Percentiles rank a stretch among this genome's conserved stretches.
phyloP scores from a whole-genome alignment of 2,113 vertebrate genomes.

The Pangasianodon hypophthalmus region DNA sequence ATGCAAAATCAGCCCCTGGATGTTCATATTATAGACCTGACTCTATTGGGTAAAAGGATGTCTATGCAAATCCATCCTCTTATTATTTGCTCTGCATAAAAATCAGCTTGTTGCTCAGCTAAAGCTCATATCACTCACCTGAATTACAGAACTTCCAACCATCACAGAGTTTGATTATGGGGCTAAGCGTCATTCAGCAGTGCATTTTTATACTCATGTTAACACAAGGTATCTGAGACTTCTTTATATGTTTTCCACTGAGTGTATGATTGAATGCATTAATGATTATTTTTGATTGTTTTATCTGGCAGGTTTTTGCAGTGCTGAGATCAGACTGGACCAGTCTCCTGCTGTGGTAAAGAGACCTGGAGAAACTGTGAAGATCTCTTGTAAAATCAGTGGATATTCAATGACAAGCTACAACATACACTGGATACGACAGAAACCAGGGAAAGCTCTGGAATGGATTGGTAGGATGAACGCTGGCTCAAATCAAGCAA shows the following conservation, averaged over 20 bases:
- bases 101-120: not conserved
- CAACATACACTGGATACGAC: not conserved
- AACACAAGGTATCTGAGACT: not conserved
- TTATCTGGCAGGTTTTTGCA: not conserved
- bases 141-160: not conserved
- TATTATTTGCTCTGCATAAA: no score
- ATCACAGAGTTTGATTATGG: not conserved
- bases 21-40: no score
- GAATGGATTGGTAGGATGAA: constrained; percentile 47
- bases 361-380: constrained; percentile 17
- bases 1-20: no score
- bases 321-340: not conserved
- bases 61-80: no score
- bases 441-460: constrained; percentile 2
- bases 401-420: no score
- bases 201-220: not conserved
- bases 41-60: no score
- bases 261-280: not conserved
- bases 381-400: constrained; percentile 29
- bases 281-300: not conserved
- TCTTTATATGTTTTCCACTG: not conserved
- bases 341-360: constrained; percentile 15
- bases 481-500: not conserved
- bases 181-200: not conserved
- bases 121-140: not conserved